Evolutionary conservation across 2,888 invertebrate genomes (phyloP).

Genomic region (Ferdinandea cuprea): DNA sequence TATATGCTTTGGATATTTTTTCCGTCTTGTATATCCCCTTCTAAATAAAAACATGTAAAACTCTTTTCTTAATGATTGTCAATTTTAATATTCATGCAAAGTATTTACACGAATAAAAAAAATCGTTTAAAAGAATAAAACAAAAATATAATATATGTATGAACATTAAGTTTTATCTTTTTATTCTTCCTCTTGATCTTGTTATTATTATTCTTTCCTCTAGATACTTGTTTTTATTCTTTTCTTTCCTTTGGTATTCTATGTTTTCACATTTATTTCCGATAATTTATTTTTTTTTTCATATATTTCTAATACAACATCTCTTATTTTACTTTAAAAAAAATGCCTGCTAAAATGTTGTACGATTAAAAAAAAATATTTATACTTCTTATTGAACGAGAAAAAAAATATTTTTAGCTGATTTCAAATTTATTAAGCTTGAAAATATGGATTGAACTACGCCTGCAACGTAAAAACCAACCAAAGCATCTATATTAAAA

Average conservation of each 20-base stretch:
- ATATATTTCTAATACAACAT: slow-evolving; percentile 51
- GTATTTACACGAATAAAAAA: slow-evolving; percentile 33
- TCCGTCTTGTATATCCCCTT: slow-evolving; percentile 29
- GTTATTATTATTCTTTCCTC: slow-evolving; percentile 31
- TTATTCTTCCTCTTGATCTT: slow-evolving; percentile 42
- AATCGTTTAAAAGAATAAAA: slow-evolving; percentile 10
- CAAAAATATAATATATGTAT: slow-evolving; percentile 6
- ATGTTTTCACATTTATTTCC: slow-evolving; percentile 40
- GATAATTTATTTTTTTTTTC: slow-evolving; percentile 33
- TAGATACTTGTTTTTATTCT: slow-evolving; percentile 22
- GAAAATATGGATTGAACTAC: slow-evolving; percentile 80
- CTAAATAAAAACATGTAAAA: slow-evolving; percentile 9
- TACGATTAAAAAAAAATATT: slow-evolving; percentile 67
- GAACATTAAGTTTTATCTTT: background rate
- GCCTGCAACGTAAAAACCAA: slow-evolving; percentile 78
- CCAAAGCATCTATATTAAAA: slow-evolving; percentile 75
- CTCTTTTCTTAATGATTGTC: background rate
- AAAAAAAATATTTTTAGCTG: slow-evolving; percentile 74
- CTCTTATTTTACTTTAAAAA: slow-evolving; percentile 42
- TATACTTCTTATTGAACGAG: slow-evolving; percentile 70
- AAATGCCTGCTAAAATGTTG: slow-evolving; percentile 72
- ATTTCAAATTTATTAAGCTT: slow-evolving; percentile 75
- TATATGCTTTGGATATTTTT: slow-evolving; percentile 64
- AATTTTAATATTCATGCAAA: slow-evolving; percentile 3
- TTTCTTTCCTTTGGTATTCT: slow-evolving; percentile 39